Evolutionary conservation across 2,113 vertebrate genomes (phyloP).

Genomic region (Manacus vitellinus): DNA sequence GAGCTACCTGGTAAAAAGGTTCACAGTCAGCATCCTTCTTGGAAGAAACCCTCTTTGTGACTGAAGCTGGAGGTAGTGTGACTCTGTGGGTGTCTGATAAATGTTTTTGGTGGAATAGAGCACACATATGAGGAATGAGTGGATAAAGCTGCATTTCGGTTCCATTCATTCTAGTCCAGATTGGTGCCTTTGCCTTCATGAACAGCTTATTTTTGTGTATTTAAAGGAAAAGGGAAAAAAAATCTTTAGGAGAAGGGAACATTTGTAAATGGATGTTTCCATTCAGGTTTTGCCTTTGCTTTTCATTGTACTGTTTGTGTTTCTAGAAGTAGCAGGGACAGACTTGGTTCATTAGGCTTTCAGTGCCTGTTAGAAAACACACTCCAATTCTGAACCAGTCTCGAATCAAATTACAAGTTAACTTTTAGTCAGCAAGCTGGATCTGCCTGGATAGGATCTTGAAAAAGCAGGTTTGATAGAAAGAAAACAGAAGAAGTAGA

Average conservation of each 20-base stretch:
- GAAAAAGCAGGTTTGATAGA: not conserved
- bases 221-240: not conserved
- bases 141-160: not conserved
- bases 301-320: not conserved
- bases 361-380: not conserved
- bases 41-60: not conserved
- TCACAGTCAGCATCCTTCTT: not conserved
- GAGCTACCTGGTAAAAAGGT: not conserved
- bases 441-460: not conserved
- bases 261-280: not conserved
- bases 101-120: not conserved
- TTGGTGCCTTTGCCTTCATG: not conserved
- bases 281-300: not conserved
- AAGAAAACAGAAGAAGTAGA: not conserved
- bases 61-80: not conserved
- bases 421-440: not conserved
- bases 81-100: slow-evolving; percentile 14
- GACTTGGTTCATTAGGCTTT: not conserved
- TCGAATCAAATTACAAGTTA: not conserved
- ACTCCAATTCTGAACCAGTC: not conserved
- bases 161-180: not conserved
- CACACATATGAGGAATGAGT: not conserved
- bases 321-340: not conserved
- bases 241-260: not conserved
- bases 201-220: not conserved